Percentiles rank a stretch among this genome's conserved stretches.
These are phyloP conservation scores for Argyrosomus regius DNA, from an alignment of 2,797 vertebrate species.

Conservation along the genomic window DNA sequence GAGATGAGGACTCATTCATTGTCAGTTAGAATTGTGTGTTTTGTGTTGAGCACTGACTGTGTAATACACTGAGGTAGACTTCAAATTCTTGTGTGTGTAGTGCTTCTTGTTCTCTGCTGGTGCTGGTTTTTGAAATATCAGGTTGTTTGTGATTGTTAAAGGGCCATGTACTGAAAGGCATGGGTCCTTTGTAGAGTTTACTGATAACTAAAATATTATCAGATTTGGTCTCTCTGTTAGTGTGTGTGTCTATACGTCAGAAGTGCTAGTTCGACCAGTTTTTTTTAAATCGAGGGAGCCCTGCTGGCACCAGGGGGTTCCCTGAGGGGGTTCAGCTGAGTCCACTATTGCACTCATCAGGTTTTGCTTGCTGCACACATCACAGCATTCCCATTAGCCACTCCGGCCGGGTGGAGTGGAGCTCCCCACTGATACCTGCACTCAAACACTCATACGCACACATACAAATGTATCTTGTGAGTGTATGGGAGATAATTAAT, in stretches of 20 bases:
- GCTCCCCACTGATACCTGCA: constrained; percentile 46
- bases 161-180: too few species aligned
- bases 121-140: too few species aligned
- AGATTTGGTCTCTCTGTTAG: background rate
- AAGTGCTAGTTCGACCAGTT: constrained; percentile 22
- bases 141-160: too few species aligned
- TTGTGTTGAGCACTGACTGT: too few species aligned
- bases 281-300: constrained; percentile 26
- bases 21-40: too few species aligned
- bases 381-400: constrained; percentile 48
- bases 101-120: too few species aligned
- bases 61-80: too few species aligned
- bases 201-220: too few species aligned
- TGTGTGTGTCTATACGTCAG: constrained; percentile 1
- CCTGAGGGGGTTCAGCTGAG: constrained; percentile 45
- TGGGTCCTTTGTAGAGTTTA: too few species aligned
- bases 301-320: constrained; percentile 28
- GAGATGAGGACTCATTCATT: too few species aligned
- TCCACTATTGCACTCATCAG: constrained; percentile 22
- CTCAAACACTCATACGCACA: constrained; percentile 23
- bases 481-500: constrained; percentile 1
- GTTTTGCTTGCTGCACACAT: constrained; percentile 57
- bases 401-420: constrained; percentile 12
- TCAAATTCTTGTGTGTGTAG: too few species aligned
- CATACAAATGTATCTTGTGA: constrained; percentile 1